These are phyloP conservation scores for Porites lutea DNA, from an alignment of 64 coral and sea anemone genomes.

Conservation along the genomic window DNA sequence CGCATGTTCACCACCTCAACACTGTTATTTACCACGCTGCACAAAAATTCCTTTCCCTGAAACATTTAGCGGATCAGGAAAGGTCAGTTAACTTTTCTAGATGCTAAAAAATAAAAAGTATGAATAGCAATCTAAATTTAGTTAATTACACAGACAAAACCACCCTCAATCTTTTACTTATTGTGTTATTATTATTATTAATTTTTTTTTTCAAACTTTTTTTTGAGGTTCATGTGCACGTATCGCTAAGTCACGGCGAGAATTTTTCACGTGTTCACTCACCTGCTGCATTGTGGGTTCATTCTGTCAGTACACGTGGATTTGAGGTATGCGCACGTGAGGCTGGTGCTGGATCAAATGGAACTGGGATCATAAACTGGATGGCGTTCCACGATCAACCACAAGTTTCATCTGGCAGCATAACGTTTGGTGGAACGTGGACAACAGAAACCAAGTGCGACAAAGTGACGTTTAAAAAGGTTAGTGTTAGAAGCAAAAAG, in stretches of 20 bases:
- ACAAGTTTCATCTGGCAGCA: neutral
- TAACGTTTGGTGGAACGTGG: slow-evolving; percentile 13
- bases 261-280: neutral
- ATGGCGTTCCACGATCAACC: slow-evolving; percentile 25
- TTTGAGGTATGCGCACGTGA: slow-evolving; percentile 45
- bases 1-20: neutral
- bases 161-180: too few relatives aligned
- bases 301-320: neutral
- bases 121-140: too few relatives aligned
- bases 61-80: neutral
- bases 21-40: neutral
- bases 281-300: slow-evolving; percentile 40
- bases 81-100: neutral
- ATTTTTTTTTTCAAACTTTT: too few relatives aligned
- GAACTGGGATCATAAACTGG: slow-evolving; percentile 46
- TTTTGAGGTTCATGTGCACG: neutral
- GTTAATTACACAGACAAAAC: too few relatives aligned
- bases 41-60: neutral
- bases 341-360: slow-evolving; percentile 10
- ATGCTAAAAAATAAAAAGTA: too few relatives aligned
- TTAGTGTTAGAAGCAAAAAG: neutral
- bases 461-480: slow-evolving; percentile 5
- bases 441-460: slow-evolving; percentile 39
- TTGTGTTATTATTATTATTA: neutral
- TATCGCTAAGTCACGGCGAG: neutral